Conservation (phyloP, 2,797 vertebrate genomes). For the Zenarchopterus dispar region DNA sequence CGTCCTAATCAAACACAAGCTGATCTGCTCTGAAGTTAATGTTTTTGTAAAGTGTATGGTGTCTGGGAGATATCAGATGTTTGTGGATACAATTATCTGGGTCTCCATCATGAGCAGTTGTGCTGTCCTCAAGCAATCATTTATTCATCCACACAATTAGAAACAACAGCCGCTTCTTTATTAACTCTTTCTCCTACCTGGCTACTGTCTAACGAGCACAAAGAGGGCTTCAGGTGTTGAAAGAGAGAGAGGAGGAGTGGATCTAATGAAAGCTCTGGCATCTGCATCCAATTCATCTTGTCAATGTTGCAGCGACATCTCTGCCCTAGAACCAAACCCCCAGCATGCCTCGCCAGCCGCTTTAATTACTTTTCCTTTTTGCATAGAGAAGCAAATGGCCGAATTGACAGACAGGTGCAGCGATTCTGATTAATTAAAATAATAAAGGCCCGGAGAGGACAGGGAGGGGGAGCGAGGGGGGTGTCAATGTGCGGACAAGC, state of each 20-base stretch:
- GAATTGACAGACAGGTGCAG: constrained; percentile 81
- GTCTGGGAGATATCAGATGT: constrained; percentile 38
- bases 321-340: constrained; percentile 77
- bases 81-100: constrained; percentile 44
- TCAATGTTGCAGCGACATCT: constrained; percentile 64
- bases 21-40: constrained; percentile 1
- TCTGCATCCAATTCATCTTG: constrained; percentile 79
- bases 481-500: constrained; percentile 62
- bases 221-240: constrained; percentile 71
- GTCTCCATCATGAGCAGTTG: constrained; percentile 42
- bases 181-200: constrained; percentile 72
- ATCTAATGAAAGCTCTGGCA: constrained; percentile 79
- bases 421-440: constrained; percentile 84
- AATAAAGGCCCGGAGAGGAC: constrained; percentile 65
- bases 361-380: constrained; percentile 80
- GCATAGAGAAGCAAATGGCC: constrained; percentile 57
- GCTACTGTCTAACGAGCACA: constrained; percentile 47
- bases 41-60: constrained; percentile 20
- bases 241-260: constrained; percentile 33
- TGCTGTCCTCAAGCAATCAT: constrained; percentile 64
- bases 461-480: constrained; percentile 52
- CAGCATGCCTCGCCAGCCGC: constrained; percentile 75
- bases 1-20: background rate
- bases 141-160: constrained; percentile 70
- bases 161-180: constrained; percentile 49